Base-by-base conservation (phyloP, 1,140 invertebrate genomes). In the Camponotus pennsylvanicus region DNA sequence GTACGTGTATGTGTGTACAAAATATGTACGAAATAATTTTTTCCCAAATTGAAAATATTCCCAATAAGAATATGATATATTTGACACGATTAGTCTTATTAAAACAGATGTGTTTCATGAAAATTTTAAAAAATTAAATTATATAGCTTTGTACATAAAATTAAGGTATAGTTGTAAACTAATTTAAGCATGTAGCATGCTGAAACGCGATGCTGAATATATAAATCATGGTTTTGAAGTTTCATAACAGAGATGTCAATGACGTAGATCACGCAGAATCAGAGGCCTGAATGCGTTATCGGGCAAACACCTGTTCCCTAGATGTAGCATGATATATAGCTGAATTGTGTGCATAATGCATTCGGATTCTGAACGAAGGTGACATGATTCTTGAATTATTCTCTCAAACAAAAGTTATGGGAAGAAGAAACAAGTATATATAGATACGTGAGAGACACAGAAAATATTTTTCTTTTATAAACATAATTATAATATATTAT, bases 271-370 rank as follows among this genome's bases (percentile, higher is more conserved):
- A 79, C 55, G 55, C 45, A 73, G 85, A 86, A 88, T 88, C 86
- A 73, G 52, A 79, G 73, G n/a, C 63, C 86, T 79, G 67, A 59
- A 59, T 75, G 61, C 55, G 80, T 89, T 91, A 91, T 91, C 88
- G 75, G 59, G n/a, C 59, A 86, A 88, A 89, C 88, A 91, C 86
- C 88, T 89, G 90, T 85, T 91, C 86, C 86, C 67, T 70, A 85
- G 83, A 89, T 85, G 77, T 40, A 52, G 49, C 32, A 27, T 55
- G 75, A 67, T 75, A 84, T 80, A 61, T 34, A 63, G 77, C 63
- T 32, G 49, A 85, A 82, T 21, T 55, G 61, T 52, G 76, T 59
- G 40, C 83, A 79, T 88, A 85, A 89, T 86, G 64, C 64, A 85
- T 85, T 66, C 32, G 32, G 64, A 80, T 86, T 80, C 64, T 79